These are phyloP conservation scores for Acanthisitta chloris DNA, from an alignment of 2,113 vertebrate species.

Conservation along the genomic window DNA sequence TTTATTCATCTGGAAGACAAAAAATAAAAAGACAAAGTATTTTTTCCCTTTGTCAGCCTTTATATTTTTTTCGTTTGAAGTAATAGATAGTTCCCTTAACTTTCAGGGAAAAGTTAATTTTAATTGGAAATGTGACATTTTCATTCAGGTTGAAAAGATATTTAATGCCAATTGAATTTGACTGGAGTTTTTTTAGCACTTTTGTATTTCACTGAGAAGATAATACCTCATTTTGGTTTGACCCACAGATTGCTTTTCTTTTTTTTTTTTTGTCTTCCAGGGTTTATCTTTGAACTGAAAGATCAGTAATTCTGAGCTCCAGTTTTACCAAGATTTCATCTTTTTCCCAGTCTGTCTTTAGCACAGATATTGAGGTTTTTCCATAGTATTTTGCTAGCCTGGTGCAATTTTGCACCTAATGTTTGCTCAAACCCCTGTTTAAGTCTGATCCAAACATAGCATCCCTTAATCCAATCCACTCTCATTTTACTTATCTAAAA, in stretches of 20 bases:
- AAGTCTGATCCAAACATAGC: neutral
- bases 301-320: neutral
- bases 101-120: neutral
- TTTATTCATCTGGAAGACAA: neutral
- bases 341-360: neutral
- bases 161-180: neutral
- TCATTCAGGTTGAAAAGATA: neutral
- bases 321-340: neutral
- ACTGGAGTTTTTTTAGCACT: neutral
- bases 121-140: neutral
- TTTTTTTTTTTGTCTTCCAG: neutral
- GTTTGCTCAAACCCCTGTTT: neutral
- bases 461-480: neutral
- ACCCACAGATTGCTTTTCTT: neutral
- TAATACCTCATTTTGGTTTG: neutral
- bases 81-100: neutral
- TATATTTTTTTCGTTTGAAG: neutral
- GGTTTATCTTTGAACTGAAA: neutral
- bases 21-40: rapidly evolving
- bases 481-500: neutral
- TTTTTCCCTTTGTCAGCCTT: neutral
- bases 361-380: neutral
- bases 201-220: neutral
- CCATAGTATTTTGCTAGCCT: neutral
- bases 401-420: neutral